Conservation (phyloP, 2,888 invertebrate species). For the Latrodectus elegans region DNA sequence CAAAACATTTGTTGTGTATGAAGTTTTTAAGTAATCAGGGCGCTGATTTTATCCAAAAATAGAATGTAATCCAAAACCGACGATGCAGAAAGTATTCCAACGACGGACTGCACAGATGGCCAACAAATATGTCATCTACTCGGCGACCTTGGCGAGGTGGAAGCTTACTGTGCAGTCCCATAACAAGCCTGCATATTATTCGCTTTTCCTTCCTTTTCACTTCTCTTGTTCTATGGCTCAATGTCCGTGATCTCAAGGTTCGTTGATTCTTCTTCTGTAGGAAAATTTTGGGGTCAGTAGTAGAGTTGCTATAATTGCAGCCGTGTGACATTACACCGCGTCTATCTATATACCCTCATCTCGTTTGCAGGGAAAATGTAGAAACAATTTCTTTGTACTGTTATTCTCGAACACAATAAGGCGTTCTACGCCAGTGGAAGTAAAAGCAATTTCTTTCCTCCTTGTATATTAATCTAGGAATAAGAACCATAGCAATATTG, state of each 20-base stretch:
- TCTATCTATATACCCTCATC: background rate
- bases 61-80: background rate
- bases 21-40: no score
- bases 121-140: background rate
- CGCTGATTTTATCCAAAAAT: background rate
- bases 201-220: slow-evolving; percentile 43
- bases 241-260: slow-evolving; percentile 64
- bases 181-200: slow-evolving; percentile 1
- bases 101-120: background rate
- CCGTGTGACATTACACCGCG: background rate
- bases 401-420: background rate
- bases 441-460: background rate
- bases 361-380: slow-evolving; percentile 36
- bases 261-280: background rate
- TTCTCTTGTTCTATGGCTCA: slow-evolving; percentile 26
- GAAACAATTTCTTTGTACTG: slow-evolving; percentile 13
- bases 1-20: no score
- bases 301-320: slow-evolving; percentile 39
- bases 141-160: slow-evolving; percentile 31
- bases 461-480: background rate
- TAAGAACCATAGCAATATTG: no score
- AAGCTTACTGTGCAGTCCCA: slow-evolving; percentile 26
- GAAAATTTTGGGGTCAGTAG: slow-evolving; percentile 59
- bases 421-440: slow-evolving; percentile 6
- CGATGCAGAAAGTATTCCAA: background rate